A percentile compares a stretch with the other conserved stretches of the same genome.
Evolutionary conservation across 2,113 vertebrate species (phyloP).

Genomic region (Sylvilagus bachmani): DNA sequence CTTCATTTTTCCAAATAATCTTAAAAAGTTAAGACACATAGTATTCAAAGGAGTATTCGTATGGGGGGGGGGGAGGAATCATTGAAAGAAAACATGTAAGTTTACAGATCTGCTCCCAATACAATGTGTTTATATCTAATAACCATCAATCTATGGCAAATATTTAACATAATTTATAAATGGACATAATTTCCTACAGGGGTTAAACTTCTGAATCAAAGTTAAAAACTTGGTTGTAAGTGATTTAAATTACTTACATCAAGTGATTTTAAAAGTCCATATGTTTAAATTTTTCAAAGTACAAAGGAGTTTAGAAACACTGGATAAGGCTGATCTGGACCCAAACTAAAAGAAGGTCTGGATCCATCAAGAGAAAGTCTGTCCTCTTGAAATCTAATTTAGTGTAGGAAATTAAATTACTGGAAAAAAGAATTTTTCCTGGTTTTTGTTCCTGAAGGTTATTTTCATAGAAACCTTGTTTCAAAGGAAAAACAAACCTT

Average conservation of each 20-base stretch:
- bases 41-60: constrained; percentile 70
- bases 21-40: constrained; percentile 69
- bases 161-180: constrained; percentile 65
- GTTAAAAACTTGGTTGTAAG: constrained; percentile 74
- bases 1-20: constrained; percentile 81
- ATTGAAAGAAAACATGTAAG: constrained; percentile 66
- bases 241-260: constrained; percentile 71
- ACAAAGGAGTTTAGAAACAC: constrained; percentile 80
- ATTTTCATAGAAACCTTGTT: constrained; percentile 77
- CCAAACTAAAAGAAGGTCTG: constrained; percentile 75
- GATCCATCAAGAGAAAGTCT: not conserved
- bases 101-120: constrained; percentile 67
- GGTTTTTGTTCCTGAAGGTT: constrained; percentile 73
- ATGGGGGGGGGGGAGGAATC: not conserved
- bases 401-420: constrained; percentile 73
- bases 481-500: constrained; percentile 71
- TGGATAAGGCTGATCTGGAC: constrained; percentile 82
- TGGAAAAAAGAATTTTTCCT: constrained; percentile 66
- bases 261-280: constrained; percentile 71
- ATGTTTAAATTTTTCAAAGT: constrained; percentile 73
- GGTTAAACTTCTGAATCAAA: constrained; percentile 64
- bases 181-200: constrained; percentile 61
- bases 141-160: constrained; percentile 61
- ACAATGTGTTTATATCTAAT: constrained; percentile 67
- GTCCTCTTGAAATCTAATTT: constrained; percentile 76